These are phyloP conservation scores for Zeuzera pyrina DNA, from an alignment of 2,888 invertebrate genomes.

Conservation along the genomic window DNA sequence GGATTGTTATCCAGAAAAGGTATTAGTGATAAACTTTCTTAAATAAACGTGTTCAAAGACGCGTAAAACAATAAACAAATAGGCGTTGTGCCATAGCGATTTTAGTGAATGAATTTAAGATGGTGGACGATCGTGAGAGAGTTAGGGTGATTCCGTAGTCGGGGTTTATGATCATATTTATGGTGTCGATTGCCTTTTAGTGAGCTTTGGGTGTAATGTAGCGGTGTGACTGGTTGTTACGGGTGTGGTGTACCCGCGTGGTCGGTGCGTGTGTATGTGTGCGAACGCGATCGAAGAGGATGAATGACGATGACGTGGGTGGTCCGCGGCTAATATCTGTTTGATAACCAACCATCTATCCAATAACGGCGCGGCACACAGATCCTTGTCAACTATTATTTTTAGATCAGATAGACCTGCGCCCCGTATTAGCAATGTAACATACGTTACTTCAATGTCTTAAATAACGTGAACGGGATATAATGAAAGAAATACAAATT, in stretches of 20 bases:
- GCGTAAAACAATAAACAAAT: constrained; percentile 64
- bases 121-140: constrained; percentile 57
- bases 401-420: constrained; percentile 33
- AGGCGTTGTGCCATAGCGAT: constrained; percentile 48
- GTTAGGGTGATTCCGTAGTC: constrained; percentile 34
- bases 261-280: constrained; percentile 41
- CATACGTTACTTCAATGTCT: constrained; percentile 1
- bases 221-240: constrained; percentile 13
- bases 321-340: constrained; percentile 48
- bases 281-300: constrained; percentile 63
- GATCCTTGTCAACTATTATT: constrained; percentile 46
- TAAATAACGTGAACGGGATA: too few relatives aligned
- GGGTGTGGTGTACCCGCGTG: constrained; percentile 33
- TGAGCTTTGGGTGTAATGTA: constrained; percentile 14
- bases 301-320: constrained; percentile 67
- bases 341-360: constrained; percentile 45
- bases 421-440: neutral
- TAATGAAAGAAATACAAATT: too few relatives aligned
- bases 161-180: constrained; percentile 30
- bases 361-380: constrained; percentile 23
- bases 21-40: constrained; percentile 18
- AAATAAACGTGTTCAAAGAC: constrained; percentile 28
- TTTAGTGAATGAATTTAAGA: constrained; percentile 73
- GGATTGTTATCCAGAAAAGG: constrained; percentile 16
- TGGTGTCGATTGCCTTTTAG: constrained; percentile 14